phyloP scores from a whole-genome alignment of 1,140 invertebrate genomes.

The Trachymyrmex cornetzi region DNA sequence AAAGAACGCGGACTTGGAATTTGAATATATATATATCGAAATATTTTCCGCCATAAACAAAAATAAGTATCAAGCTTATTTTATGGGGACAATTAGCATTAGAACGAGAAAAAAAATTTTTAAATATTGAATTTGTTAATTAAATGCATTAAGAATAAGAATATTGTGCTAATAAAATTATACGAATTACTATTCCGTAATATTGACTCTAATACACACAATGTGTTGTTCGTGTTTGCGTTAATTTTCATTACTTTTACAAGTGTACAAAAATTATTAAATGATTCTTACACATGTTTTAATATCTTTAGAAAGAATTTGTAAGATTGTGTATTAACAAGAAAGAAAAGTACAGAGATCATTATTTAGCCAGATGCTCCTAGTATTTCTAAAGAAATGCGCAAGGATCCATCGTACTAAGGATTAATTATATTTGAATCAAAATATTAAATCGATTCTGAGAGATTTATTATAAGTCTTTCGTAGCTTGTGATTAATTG shows the following conservation, averaged over 20 bases:
- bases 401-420: no score
- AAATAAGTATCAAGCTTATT: background rate
- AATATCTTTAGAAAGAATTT: no score
- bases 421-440: background rate
- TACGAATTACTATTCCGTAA: background rate
- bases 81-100: background rate
- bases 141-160: constrained; percentile 5
- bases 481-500: background rate
- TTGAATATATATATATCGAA: background rate
- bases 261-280: no score
- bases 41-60: background rate
- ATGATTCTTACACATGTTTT: no score
- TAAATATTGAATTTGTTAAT: background rate
- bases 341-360: no score
- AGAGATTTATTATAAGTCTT: background rate
- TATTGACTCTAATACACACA: no score
- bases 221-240: no score
- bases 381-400: no score
- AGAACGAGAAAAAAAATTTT: background rate
- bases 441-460: constrained; percentile 1
- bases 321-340: no score
- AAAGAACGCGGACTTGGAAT: background rate
- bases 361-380: no score
- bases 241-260: no score
- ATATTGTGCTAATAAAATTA: background rate